A percentile compares a stretch with the other conserved stretches of the same genome.
Conservation (phyloP, 2,888 invertebrate species). For the Rotaria magnacalcarata region DNA sequence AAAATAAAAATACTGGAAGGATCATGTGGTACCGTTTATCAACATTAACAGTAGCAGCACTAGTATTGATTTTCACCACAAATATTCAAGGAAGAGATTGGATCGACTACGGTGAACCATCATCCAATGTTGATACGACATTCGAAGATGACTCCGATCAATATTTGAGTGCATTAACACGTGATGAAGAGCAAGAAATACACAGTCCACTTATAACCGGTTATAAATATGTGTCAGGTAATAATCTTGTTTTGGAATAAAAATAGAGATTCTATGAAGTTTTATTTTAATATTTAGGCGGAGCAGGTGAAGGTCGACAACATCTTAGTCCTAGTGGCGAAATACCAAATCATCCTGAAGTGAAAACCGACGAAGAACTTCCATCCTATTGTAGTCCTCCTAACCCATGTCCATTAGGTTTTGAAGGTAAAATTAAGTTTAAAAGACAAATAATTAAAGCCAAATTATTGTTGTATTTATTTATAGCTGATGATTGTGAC, state of each 20-base stretch:
- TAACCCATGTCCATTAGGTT: slow-evolving; percentile 94
- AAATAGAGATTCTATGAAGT: background rate
- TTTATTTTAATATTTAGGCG: slow-evolving; percentile 58
- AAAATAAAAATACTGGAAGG: background rate
- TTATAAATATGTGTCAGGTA: slow-evolving; percentile 26
- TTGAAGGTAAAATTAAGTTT: background rate
- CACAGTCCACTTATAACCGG: slow-evolving; percentile 40
- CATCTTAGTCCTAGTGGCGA: slow-evolving; percentile 61
- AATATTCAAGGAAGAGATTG: background rate
- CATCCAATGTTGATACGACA: background rate
- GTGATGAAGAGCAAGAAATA: slow-evolving; percentile 42
- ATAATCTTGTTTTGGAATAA: no score
- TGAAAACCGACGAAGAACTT: slow-evolving; percentile 82
- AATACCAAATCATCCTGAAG: slow-evolving; percentile 67
- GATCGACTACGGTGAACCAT: background rate
- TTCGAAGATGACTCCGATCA: slow-evolving; percentile 30
- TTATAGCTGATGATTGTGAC: slow-evolving; percentile 43
- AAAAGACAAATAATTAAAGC: no score
- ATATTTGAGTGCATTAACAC: slow-evolving; percentile 14
- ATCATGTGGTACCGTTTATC: background rate
- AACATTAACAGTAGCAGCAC: background rate
- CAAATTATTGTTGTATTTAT: background rate
- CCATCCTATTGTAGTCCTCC: slow-evolving; percentile 99
- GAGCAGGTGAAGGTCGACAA: slow-evolving; percentile 74
- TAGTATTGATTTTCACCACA: background rate